Evolutionary conservation across 30 jellyfish, hydroid and myxozoan species (phyloP).

Genomic region (Turritopsis rubra): DNA sequence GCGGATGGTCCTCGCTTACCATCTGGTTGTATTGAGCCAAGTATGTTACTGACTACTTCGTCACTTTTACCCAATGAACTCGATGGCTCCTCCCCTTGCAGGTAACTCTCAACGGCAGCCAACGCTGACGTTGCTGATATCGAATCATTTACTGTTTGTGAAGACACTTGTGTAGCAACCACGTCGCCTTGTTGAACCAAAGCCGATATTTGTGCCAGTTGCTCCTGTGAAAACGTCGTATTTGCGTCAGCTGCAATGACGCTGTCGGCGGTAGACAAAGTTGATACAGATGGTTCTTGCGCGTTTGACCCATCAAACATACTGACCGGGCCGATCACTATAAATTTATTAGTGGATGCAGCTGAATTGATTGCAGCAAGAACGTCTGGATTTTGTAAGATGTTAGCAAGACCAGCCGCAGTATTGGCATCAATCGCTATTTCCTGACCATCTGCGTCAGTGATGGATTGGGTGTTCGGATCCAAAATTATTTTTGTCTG

Average conservation of each 20-base stretch:
- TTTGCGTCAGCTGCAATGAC: conserved; percentile 15
- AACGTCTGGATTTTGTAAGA: conserved; percentile 93
- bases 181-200: conserved; percentile 20
- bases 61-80: conserved; percentile 21
- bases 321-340: conserved; percentile 98
- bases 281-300: conserved; percentile 39
- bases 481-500: conserved; percentile 40
- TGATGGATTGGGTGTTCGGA: conserved; percentile 40
- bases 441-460: conserved; percentile 52
- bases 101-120: conserved; percentile 39
- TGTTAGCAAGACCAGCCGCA: conserved; percentile 94
- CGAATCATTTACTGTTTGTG: conserved; percentile 39
- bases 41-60: conserved; percentile 32
- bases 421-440: conserved; percentile 30
- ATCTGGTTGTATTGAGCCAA: conserved; percentile 35
- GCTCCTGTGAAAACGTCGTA: conserved; percentile 36
- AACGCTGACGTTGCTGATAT: conserved; percentile 41
- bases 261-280: conserved; percentile 51
- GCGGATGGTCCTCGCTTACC: conserved; percentile 32
- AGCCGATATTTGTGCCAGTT: conserved; percentile 25
- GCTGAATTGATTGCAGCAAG: conserved; percentile 97
- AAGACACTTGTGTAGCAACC: conserved; percentile 32
- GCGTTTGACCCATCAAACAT: conserved; percentile 75
- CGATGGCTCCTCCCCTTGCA: conserved; percentile 37
- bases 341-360: conserved; percentile 93